These are phyloP conservation scores for Conger conger DNA, from an alignment of 2,113 vertebrate genomes.

Conservation along the genomic window DNA sequence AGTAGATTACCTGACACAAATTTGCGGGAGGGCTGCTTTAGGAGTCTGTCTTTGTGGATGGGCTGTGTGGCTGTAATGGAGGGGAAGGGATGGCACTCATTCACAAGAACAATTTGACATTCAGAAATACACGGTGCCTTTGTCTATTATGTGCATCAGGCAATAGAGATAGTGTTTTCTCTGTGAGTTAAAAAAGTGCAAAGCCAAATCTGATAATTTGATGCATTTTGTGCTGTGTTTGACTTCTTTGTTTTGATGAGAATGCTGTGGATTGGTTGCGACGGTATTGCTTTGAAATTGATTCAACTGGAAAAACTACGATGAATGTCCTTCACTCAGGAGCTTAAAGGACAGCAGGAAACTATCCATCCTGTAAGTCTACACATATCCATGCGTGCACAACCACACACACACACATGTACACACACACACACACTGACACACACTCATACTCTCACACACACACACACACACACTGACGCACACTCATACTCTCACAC, in stretches of 20 bases:
- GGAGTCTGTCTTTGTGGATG: conserved; percentile 26
- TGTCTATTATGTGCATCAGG: not conserved
- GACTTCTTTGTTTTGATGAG: not conserved
- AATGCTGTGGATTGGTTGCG: not conserved
- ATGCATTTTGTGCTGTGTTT: not conserved
- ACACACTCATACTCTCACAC: not conserved
- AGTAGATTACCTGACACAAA: conserved; percentile 79
- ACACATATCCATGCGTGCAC: not conserved
- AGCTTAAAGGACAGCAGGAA: not conserved
- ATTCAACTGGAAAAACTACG: not conserved
- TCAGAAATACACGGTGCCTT: not conserved
- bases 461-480: not conserved
- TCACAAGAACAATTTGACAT: not conserved
- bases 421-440: not conserved
- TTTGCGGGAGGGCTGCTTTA: conserved; percentile 77
- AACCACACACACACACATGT: not conserved
- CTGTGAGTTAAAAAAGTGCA: not conserved
- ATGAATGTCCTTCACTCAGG: not conserved
- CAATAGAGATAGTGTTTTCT: not conserved
- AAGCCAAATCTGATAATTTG: not conserved
- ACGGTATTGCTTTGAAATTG: too few species aligned
- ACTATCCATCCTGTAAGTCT: not conserved
- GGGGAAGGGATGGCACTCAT: not conserved
- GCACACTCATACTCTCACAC: not conserved
- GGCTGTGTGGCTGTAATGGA: not conserved